Conservation (phyloP, 2,113 vertebrate genomes). For the Syrmaticus mikado region DNA sequence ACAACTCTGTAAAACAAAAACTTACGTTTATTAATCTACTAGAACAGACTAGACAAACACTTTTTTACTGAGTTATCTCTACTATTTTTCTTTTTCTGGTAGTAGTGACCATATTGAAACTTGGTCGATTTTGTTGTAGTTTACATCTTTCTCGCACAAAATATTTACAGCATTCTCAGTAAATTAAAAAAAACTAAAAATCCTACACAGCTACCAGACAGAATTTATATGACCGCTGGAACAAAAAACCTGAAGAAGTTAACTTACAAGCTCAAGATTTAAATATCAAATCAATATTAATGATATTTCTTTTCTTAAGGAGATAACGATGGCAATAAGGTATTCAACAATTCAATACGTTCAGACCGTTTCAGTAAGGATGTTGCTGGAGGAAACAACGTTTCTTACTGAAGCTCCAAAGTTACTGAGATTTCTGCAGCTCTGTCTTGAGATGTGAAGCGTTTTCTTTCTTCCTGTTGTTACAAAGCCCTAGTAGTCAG, state of each 20-base stretch:
- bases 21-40: not conserved
- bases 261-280: not conserved
- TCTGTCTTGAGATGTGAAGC: not conserved
- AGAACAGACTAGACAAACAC: not conserved
- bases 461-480: not conserved
- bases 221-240: not conserved
- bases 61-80: not conserved
- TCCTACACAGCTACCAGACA: not conserved
- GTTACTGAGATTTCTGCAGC: not conserved
- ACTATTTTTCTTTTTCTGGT: not conserved
- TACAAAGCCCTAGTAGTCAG: not conserved
- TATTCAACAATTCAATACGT: not conserved
- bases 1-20: not conserved
- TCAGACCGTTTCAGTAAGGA: not conserved
- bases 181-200: not conserved
- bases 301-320: not conserved
- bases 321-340: not conserved
- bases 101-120: not conserved
- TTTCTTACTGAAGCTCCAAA: not conserved
- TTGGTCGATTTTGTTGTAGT: not conserved
- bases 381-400: fast-evolving
- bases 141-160: not conserved
- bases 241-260: not conserved
- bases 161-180: not conserved
- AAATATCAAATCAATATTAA: not conserved